These are phyloP conservation scores for Drosophila parvula DNA, from an alignment of 1,140 invertebrate genomes.

Conservation along the genomic window DNA sequence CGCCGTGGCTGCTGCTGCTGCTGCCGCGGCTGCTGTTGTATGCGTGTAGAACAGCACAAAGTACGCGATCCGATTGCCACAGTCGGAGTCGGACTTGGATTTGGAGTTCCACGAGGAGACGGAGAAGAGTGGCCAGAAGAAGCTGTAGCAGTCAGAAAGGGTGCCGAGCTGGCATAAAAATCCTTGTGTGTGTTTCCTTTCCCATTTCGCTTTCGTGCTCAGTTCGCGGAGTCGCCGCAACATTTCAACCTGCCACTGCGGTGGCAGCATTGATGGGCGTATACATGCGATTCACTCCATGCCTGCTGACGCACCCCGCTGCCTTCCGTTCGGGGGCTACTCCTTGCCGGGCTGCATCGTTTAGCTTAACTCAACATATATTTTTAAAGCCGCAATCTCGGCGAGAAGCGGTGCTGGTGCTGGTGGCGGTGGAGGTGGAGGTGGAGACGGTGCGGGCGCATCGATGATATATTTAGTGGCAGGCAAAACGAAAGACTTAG, in stretches of 20 bases:
- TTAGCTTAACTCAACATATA: conserved; percentile 83
- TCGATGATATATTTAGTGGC: conserved; percentile 83
- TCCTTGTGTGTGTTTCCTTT: conserved; percentile 59
- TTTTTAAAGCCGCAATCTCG: conserved; percentile 66
- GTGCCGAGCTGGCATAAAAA: conserved; percentile 62
- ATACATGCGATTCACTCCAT: conserved; percentile 79
- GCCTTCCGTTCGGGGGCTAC: conserved; percentile 30
- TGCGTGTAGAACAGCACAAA: conserved; percentile 82
- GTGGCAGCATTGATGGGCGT: conserved; percentile 82
- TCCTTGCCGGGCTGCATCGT: conserved; percentile 60
- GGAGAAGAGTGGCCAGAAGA: neutral
- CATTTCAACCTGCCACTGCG: conserved; percentile 82
- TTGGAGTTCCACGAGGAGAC: neutral
- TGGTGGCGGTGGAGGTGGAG: conserved; percentile 1
- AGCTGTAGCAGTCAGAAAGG: conserved; percentile 45
- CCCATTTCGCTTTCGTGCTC: conserved; percentile 78
- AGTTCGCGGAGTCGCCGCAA: conserved; percentile 63
- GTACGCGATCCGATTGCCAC: conserved; percentile 80
- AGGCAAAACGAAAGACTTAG: conserved; percentile 82
- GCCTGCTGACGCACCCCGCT: conserved; percentile 54
- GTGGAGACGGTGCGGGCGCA: conserved; percentile 49
- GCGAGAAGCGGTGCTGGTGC: conserved; percentile 9
- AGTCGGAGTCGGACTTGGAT: conserved; percentile 46
- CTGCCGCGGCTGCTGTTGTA: conserved; percentile 62
- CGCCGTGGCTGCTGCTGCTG: conserved; percentile 10